phyloP scores from a whole-genome alignment of 2,113 vertebrate genomes.

The Garra rufa region DNA sequence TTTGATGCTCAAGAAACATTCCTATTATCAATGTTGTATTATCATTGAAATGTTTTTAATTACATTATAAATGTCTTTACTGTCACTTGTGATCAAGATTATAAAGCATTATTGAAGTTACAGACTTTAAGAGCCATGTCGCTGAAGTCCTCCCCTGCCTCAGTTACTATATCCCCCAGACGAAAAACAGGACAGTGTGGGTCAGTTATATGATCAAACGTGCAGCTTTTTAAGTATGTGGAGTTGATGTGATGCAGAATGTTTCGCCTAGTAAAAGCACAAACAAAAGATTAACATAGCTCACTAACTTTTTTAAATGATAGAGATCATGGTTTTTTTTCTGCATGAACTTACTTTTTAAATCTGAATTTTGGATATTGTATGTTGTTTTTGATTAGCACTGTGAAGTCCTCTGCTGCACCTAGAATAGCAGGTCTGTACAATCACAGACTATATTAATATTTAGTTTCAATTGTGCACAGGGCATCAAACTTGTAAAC shows the following conservation, averaged over 20 bases:
- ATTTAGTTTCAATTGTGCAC: constrained; percentile 39
- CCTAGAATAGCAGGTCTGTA: constrained; percentile 80
- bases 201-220: constrained; percentile 74
- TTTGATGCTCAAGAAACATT: not conserved
- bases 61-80: not conserved
- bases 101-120: not conserved
- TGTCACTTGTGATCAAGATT: not conserved
- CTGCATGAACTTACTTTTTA: constrained; percentile 79
- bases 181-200: constrained; percentile 87
- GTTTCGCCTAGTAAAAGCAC: constrained; percentile 75
- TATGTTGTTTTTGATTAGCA: constrained; percentile 89
- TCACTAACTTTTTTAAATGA: too few relatives aligned
- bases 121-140: constrained; percentile 83
- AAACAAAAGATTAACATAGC: not conserved
- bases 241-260: constrained; percentile 78
- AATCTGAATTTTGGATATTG: constrained; percentile 87
- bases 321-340: too few relatives aligned
- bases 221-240: constrained; percentile 79
- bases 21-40: not conserved
- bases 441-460: not conserved
- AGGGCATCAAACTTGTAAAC: not conserved
- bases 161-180: constrained; percentile 74
- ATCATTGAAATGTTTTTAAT: not conserved
- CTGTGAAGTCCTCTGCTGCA: constrained; percentile 85
- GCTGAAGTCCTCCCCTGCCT: constrained; percentile 80